phyloP scores from a whole-genome alignment of 1,140 invertebrate species.

The Macrocentrus cingulum region DNA sequence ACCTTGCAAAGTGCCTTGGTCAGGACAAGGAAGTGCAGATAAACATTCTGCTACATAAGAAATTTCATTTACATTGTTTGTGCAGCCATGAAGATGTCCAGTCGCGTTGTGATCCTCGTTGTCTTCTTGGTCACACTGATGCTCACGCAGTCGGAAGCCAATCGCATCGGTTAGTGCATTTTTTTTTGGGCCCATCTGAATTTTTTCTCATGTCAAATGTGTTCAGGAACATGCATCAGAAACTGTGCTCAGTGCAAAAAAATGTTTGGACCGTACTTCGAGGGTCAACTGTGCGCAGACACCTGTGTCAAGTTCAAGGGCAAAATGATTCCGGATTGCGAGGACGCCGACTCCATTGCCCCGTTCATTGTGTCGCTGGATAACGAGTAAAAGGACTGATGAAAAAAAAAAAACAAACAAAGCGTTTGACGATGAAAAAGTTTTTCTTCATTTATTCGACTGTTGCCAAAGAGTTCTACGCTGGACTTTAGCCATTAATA shows the following conservation, averaged over 20 bases:
- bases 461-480: too few species aligned
- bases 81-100: constrained; percentile 36
- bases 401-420: too few species aligned
- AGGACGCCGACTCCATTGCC: constrained; percentile 76
- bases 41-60: too few species aligned
- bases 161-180: constrained; percentile 29
- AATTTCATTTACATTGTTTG: too few species aligned
- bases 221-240: constrained; percentile 70
- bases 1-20: too few species aligned
- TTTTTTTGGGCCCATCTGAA: not conserved
- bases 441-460: too few species aligned
- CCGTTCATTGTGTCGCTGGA: constrained; percentile 73
- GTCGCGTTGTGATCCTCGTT: constrained; percentile 23
- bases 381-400: too few species aligned
- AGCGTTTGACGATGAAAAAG: too few species aligned
- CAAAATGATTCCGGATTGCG: constrained; percentile 80
- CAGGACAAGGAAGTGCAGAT: not conserved
- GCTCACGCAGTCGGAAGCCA: constrained; percentile 18
- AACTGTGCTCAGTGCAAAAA: constrained; percentile 88
- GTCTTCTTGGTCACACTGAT: constrained; percentile 18
- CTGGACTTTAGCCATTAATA: too few species aligned
- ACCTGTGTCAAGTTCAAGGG: constrained; percentile 79
- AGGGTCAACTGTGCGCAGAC: constrained; percentile 79
- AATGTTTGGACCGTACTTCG: constrained; percentile 82
- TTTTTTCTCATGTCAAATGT: constrained; percentile 14